Evolutionary conservation across 2,113 vertebrate genomes (phyloP).

Genomic region (Amblyornis subalaris): DNA sequence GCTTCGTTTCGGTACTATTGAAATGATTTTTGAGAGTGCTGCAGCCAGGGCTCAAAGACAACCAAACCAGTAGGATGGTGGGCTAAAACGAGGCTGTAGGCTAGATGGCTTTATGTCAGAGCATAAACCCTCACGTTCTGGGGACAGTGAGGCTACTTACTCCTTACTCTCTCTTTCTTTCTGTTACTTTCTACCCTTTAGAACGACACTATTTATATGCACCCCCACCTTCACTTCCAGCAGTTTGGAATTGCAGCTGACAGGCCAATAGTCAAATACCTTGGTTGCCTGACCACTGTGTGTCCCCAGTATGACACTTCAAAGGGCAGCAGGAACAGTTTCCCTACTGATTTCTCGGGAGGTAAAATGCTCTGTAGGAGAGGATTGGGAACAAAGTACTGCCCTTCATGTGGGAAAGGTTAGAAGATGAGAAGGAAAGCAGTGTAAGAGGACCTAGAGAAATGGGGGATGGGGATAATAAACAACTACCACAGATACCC

Average conservation of each 20-base stretch:
- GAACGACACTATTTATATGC: accelerated
- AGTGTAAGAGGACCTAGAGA: not conserved
- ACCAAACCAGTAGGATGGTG: not conserved
- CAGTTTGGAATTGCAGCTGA: not conserved
- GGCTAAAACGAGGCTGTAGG: not conserved
- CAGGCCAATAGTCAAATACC: not conserved
- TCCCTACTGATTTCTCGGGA: not conserved
- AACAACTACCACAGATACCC: not conserved
- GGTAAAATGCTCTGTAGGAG: not conserved
- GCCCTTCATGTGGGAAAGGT: not conserved
- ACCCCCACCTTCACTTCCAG: not conserved
- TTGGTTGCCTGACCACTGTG: not conserved
- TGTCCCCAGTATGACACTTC: not conserved
- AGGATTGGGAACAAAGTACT: not conserved
- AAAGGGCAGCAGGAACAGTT: not conserved
- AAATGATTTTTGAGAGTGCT: not conserved
- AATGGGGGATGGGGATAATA: not conserved
- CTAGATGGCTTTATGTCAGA: not conserved
- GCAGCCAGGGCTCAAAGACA: not conserved
- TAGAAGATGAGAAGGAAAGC: not conserved
- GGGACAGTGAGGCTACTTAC: not conserved
- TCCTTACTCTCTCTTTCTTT: not conserved
- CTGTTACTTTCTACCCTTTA: not conserved
- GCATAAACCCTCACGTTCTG: not conserved
- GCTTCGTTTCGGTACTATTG: not conserved